Evolutionary conservation across 2,113 vertebrate genomes (phyloP), one percentile per base, ranked within the genome.

Genomic region (Ptyas mucosa): DNA sequence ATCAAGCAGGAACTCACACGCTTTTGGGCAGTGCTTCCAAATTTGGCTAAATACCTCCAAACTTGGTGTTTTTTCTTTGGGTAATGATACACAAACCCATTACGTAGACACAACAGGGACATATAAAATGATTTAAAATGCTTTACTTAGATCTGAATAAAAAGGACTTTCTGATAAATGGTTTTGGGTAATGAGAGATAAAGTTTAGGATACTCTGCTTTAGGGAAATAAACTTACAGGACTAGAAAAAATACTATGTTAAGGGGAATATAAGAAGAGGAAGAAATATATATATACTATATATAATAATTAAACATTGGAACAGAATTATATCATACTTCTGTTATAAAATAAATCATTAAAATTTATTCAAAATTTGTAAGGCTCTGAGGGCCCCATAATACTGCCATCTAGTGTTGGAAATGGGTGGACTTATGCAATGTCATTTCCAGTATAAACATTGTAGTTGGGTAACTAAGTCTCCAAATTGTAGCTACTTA

Each of bases 321-420:
- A 46, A 46, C 43, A 46, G 43, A 46, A 46, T 46, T 46, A 46
- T 46, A 49, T 55, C 43, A 15, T 39, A 57, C 9, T 51, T 61
- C 26, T 24, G 7, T 18, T 39, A 24, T 26, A 52, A 87, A 58
- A 85, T 46, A 18, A 20, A 55, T 20, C 29, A 10, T 58, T 91
- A 21, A 91, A 61, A 34, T 34, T 24, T 2, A 34, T 88, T 87
- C 81, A 58, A 20, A 91, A 43, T 29, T 8, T 43, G 75, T 52
- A 85, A 57, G 23, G 15, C 18, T 20, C 11, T 24, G 55, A 69
- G 39, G 34, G 2, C 1, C 52, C 86, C 86, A 69, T 92, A 92
- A 88, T 88, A 51, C 86, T 92, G 91, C 91, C 86, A 92, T 58
- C 91, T 92, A 88, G 85, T 92, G 91, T 26, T 53, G 12, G 91